A percentile compares a stretch with the other conserved stretches of the same genome.
These are phyloP conservation scores for Porites australiensis DNA, from an alignment of 64 coral and sea anemone genomes.

Conservation along the genomic window DNA sequence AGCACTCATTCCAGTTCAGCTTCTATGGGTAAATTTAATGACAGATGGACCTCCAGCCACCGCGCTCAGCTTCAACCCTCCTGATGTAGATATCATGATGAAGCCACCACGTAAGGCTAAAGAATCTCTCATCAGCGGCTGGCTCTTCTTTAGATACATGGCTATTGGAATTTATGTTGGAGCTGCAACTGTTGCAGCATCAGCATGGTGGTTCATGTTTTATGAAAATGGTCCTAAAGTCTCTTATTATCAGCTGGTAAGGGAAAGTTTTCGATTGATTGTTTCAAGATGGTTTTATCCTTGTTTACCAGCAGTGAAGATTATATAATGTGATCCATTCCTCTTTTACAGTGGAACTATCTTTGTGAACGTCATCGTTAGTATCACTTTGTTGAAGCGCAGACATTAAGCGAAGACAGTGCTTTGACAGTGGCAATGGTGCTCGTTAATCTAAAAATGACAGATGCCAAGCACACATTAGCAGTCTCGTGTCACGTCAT, in stretches of 20 bases:
- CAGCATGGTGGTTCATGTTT: conserved; percentile 98
- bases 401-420: no score
- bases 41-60: conserved; percentile 99
- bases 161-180: conserved; percentile 97
- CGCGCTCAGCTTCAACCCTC: conserved; percentile 96
- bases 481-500: no score
- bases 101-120: conserved; percentile 90
- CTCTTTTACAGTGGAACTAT: no score
- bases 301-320: no score
- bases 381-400: no score
- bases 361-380: no score
- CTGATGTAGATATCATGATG: conserved; percentile 96
- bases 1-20: conserved; percentile 96
- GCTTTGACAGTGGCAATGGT: no score
- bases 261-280: not conserved
- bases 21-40: conserved; percentile 98
- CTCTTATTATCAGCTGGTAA: conserved; percentile 93
- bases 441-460: no score
- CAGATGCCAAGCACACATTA: no score
- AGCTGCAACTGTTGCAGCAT: conserved; percentile 87
- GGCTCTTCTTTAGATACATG: conserved; percentile 98
- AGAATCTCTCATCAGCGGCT: conserved; percentile 90
- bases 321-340: no score
- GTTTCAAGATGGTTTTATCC: not conserved
- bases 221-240: conserved; percentile 95